Percentiles rank a stretch among this genome's conserved stretches.
phyloP scores from a whole-genome alignment of 2,888 invertebrate genomes.

The Gymnoscelis rufifasciata region DNA sequence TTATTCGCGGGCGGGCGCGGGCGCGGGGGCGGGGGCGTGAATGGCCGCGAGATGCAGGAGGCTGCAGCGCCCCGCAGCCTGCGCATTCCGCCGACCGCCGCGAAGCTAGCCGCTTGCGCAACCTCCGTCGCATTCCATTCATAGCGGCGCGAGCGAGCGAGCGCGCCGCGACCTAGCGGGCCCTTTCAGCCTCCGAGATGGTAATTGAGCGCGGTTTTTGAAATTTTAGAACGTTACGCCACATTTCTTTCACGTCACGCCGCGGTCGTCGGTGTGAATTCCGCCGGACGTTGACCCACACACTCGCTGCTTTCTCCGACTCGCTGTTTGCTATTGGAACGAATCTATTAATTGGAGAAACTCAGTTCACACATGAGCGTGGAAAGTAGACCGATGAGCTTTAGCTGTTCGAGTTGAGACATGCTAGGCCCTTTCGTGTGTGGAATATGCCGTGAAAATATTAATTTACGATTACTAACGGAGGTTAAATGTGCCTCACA shows the following conservation, averaged over 20 bases:
- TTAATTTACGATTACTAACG: constrained; percentile 13
- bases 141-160: constrained; percentile 58
- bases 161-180: constrained; percentile 35
- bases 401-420: constrained; percentile 39
- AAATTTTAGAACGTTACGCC: constrained; percentile 73
- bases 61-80: constrained; percentile 58
- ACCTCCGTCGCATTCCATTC: constrained; percentile 77
- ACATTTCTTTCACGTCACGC: constrained; percentile 73
- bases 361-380: constrained; percentile 77
- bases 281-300: constrained; percentile 72
- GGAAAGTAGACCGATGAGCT: constrained; percentile 70
- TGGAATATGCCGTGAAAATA: constrained; percentile 19
- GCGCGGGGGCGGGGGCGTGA: constrained; percentile 50
- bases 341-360: constrained; percentile 80
- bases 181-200: constrained; percentile 50
- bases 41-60: constrained; percentile 73
- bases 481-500: too few relatives aligned
- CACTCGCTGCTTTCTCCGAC: constrained; percentile 71
- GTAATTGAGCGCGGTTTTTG: constrained; percentile 62
- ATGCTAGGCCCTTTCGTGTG: constrained; percentile 28
- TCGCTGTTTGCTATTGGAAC: constrained; percentile 77
- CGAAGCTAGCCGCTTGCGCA: constrained; percentile 69
- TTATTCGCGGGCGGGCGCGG: constrained; percentile 62
- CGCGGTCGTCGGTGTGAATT: constrained; percentile 70
- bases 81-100: constrained; percentile 56